Evolutionary conservation across 2,797 vertebrate genomes (phyloP), one percentile per base, ranked within the genome.

Genomic region (Paratrypauchen microcephalus): DNA sequence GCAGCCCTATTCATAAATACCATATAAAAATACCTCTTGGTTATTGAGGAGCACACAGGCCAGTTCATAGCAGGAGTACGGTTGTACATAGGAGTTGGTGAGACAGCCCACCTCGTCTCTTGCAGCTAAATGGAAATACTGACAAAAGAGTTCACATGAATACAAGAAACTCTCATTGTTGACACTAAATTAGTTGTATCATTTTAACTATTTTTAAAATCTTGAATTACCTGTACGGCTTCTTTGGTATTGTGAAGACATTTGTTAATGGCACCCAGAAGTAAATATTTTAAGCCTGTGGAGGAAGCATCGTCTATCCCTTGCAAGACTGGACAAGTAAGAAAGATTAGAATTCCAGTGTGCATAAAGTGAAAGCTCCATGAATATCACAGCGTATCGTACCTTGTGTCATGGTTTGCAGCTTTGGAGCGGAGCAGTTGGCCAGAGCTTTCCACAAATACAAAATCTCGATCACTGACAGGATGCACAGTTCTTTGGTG

Each of bases 361-460:
- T 48, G 41, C 41, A 8, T 47, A 11, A 45, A 15, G 18, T 36
- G 13, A 23, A 13, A 12, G 28, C 1, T 12, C 13, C 12, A 26
- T 11, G 0, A 6, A 26, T n/a, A 7, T 9, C 52, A 56, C 19
- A 21, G 0, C 68, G 13, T 4, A 0, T 1, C 16, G 58, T 82
- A 98, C 97, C 96, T 95, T 96, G 95, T 67, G 93, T 95, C 98
- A 99, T 99, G 12, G 89, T 91, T 84, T 98, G 96, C 26, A 99
- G 94, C 79, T 96, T 97, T 0, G 95, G 91, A n/a, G 93, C 82
- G 58, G 96, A 97, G 78, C 96, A 98, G 91, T 99, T 99, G 57
- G 95, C 92, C 73, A 99, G 94, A 64, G 97, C 97, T 88, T 98
- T 99, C 97, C 98, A 99, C 73, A 99, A 90, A 80, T 99, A 99